Base-by-base conservation (phyloP, 2,113 vertebrate species). In the Plestiodon gilberti region DNA sequence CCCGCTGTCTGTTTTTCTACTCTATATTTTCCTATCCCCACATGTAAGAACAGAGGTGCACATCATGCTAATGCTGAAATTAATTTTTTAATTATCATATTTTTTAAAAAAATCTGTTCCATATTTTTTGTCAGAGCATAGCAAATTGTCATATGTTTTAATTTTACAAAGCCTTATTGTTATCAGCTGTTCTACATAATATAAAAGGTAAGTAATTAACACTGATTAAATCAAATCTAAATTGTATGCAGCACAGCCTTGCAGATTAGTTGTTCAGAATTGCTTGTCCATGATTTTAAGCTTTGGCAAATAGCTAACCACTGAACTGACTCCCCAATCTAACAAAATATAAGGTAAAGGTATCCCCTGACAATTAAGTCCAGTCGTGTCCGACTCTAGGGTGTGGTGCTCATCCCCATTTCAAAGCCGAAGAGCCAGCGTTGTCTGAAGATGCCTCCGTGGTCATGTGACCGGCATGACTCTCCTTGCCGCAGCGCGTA, bases 161-260 rank as follows among this genome's bases (percentile, higher is more conserved):
- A 84, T 89, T 71, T 84, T 75, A 88, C 90, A 90, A 93, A 83
- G 69, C 89, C 91, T 78, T 89, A 91, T 91, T 92, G 87, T 78
- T 94, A 85, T 90, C 91, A 88, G 91, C 90, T 89, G 82, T 84
- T 87, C 91, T 90, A 91, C 91, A 89, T 92, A 91, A 93, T 76
- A 75, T 83, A 86, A 88, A 91, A 92, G 82, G 86, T 86, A 90
- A 65, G 82, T 88, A 84, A 77, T 85, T 92, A 91, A 76, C 77
- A 69, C 20, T 83, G 81, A 93, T 87, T 89, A 70, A 88, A 85
- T 71, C 14, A 71, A 35, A 17, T 55, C 43, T 55, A 81, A 69
- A 79, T 57, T 87, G 84, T 57, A 88, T 70, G 86, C 91, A 86
- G 91, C 15, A 48, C 78, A 65, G 30, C 64, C 38, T 74, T 87